Percentiles rank a stretch among this genome's conserved stretches.
phyloP scores from a whole-genome alignment of 2,797 vertebrate species.

The Picus viridis region DNA sequence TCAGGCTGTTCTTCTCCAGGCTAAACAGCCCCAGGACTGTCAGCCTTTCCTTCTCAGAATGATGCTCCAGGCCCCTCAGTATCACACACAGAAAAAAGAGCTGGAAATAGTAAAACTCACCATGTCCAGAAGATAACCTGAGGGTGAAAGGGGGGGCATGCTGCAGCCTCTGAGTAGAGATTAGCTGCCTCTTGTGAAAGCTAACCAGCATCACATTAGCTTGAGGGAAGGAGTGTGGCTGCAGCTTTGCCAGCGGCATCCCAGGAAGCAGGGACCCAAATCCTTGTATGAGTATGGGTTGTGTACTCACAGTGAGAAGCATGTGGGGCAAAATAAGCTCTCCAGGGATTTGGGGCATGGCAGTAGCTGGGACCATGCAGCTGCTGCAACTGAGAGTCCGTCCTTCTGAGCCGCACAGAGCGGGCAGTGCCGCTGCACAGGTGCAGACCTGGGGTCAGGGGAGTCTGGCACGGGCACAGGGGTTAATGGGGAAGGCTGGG shows the following conservation, averaged over 20 bases:
- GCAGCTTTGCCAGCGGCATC: neutral
- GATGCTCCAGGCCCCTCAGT: no score
- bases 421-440: fast-evolving
- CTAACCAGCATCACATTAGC: fast-evolving
- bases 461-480: neutral
- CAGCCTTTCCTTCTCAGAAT: no score
- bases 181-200: neutral
- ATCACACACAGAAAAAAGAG: no score
- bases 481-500: neutral
- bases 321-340: fast-evolving
- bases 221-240: neutral
- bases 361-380: neutral
- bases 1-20: no score
- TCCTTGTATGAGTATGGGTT: fast-evolving
- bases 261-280: neutral
- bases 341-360: fast-evolving
- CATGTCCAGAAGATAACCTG: neutral
- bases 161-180: no score
- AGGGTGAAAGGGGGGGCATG: no score
- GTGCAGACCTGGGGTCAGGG: fast-evolving
- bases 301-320: neutral
- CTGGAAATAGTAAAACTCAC: neutral
- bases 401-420: neutral
- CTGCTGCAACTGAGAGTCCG: fast-evolving
- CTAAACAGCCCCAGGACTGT: no score